phyloP scores from a whole-genome alignment of 1,140 invertebrate species.

The Amphibalanus amphitrite region DNA sequence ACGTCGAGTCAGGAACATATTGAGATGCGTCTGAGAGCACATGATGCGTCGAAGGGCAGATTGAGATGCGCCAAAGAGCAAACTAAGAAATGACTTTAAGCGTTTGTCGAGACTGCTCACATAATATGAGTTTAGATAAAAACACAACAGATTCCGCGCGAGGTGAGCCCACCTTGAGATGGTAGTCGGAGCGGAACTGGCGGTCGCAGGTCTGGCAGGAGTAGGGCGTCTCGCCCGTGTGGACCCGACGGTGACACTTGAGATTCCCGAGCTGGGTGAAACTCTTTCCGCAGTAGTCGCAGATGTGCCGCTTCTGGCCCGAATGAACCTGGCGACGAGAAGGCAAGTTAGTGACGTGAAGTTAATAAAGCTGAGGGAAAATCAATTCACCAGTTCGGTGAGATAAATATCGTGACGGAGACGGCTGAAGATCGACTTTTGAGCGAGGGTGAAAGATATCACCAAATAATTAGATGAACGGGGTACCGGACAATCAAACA shows the following conservation, averaged over 20 bases:
- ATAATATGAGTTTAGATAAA: neutral
- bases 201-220: conserved; percentile 15
- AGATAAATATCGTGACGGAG: too few species aligned
- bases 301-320: conserved; percentile 35
- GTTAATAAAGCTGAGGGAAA: too few species aligned
- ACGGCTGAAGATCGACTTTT: too few species aligned
- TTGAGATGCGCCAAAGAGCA: neutral
- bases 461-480: too few species aligned
- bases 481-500: too few species aligned
- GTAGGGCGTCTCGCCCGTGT: conserved; percentile 72
- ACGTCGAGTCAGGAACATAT: neutral
- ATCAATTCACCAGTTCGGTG: too few species aligned
- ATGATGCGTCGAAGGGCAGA: too few species aligned
- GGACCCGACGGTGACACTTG: conserved; percentile 71
- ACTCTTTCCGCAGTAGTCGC: conserved; percentile 80
- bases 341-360: too few species aligned
- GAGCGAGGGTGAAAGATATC: too few species aligned
- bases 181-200: neutral
- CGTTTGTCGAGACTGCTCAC: neutral
- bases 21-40: neutral
- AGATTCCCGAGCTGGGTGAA: conserved; percentile 88
- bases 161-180: neutral
- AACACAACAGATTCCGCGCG: neutral
- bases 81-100: neutral
- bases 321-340: neutral